These are phyloP conservation scores for Austrolebias charrua DNA, from an alignment of 2,797 vertebrate genomes.

Conservation along the genomic window DNA sequence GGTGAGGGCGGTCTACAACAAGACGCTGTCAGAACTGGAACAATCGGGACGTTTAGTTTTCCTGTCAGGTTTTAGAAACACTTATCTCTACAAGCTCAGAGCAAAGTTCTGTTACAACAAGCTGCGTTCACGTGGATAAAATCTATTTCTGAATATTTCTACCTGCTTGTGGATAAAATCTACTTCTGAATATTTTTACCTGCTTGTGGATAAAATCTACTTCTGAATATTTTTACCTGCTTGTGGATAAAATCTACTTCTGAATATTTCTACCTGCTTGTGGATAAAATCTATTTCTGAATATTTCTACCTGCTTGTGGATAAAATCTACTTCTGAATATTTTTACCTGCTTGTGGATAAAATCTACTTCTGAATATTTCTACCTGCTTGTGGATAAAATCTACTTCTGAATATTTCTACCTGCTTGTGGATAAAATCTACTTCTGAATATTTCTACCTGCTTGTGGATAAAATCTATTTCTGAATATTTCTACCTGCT, in stretches of 20 bases:
- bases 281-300: no score
- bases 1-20: no score
- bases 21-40: no score
- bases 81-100: no score
- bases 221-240: conserved; percentile 73
- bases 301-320: conserved; percentile 68
- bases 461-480: no score
- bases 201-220: no score
- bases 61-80: no score
- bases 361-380: no score
- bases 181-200: conserved; percentile 77
- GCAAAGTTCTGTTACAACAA: not conserved
- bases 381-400: conserved; percentile 76
- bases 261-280: conserved; percentile 69
- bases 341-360: conserved; percentile 72
- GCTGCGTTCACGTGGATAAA: not conserved
- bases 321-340: no score
- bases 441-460: conserved; percentile 76
- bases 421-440: conserved; percentile 70
- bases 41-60: no score
- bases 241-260: no score
- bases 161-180: conserved; percentile 76
- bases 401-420: no score
- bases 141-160: conserved; percentile 30
- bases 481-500: conserved; percentile 72